A percentile compares a stretch with the other conserved stretches of the same genome.
phyloP scores from a whole-genome alignment of 2,113 vertebrate species.

The Dicerorhinus sumatrensis region DNA sequence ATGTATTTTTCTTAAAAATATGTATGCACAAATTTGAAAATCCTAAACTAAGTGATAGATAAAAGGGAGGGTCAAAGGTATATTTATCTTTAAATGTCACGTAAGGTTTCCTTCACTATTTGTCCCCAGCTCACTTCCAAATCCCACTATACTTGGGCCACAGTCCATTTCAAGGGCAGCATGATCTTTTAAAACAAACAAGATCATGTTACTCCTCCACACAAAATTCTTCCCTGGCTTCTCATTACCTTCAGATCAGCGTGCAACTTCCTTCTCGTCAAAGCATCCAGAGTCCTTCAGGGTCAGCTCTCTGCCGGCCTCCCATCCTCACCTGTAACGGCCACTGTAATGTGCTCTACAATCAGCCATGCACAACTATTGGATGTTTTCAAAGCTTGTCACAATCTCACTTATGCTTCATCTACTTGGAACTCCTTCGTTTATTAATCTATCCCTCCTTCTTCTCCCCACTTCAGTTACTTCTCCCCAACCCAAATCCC shows the following conservation, averaged over 20 bases:
- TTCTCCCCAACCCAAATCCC: not conserved
- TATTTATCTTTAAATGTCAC: slow-evolving; percentile 6
- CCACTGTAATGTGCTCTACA: accelerated
- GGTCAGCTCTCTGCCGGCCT: not conserved
- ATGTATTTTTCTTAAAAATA: slow-evolving; percentile 29
- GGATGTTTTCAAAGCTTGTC: not conserved
- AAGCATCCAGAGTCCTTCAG: not conserved
- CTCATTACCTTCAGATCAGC: not conserved
- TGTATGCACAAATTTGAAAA: not conserved
- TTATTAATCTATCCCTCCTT: not conserved
- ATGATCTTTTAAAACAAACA: not conserved
- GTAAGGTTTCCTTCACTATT: not conserved
- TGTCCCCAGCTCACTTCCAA: not conserved
- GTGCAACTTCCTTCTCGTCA: not conserved
- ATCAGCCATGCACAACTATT: accelerated
- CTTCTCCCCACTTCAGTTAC: not conserved
- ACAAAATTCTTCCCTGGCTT: not conserved
- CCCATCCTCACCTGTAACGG: accelerated
- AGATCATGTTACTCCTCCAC: not conserved
- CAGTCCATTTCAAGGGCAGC: not conserved
- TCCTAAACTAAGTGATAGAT: not conserved
- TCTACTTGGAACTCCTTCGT: not conserved
- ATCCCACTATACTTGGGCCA: not conserved
- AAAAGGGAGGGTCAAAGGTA: not conserved
- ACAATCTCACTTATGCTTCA: not conserved